Conservation (phyloP, 2,888 invertebrate genomes). For the Stenchaetothrips biformis region DNA sequence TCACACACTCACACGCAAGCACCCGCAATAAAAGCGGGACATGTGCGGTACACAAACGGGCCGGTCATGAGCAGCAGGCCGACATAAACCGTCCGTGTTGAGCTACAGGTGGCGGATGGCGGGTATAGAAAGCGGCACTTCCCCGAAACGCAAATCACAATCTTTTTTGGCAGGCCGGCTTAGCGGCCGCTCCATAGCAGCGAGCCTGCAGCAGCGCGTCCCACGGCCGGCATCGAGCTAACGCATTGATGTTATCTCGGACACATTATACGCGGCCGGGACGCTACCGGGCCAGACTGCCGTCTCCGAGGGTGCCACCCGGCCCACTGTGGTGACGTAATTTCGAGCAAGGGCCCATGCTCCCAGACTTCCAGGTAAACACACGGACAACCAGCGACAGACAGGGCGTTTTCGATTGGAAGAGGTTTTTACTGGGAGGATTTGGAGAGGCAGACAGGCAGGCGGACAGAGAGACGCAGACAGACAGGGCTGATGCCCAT, state of each 20-base stretch:
- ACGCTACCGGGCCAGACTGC: background rate
- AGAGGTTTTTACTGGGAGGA: no score
- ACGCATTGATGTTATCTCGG: background rate
- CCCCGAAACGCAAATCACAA: background rate
- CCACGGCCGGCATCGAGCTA: background rate
- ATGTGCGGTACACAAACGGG: no score
- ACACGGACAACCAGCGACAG: no score
- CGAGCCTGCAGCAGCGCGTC: background rate
- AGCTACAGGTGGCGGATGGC: background rate
- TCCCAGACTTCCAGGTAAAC: no score
- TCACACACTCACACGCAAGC: no score
- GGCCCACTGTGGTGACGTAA: no score
- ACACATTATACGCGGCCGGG: background rate
- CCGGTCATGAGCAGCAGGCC: background rate
- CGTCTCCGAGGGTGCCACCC: background rate
- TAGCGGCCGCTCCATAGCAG: background rate
- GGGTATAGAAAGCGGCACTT: background rate
- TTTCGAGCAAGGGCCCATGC: no score
- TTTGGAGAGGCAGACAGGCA: no score
- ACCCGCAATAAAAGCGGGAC: no score
- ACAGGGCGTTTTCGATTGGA: no score
- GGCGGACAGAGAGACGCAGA: no score
- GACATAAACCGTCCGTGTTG: background rate
- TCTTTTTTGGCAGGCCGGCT: background rate
- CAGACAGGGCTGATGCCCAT: no score